phyloP scores from a whole-genome alignment of 2,888 invertebrate species.

The Stenolophus ochropezus region DNA sequence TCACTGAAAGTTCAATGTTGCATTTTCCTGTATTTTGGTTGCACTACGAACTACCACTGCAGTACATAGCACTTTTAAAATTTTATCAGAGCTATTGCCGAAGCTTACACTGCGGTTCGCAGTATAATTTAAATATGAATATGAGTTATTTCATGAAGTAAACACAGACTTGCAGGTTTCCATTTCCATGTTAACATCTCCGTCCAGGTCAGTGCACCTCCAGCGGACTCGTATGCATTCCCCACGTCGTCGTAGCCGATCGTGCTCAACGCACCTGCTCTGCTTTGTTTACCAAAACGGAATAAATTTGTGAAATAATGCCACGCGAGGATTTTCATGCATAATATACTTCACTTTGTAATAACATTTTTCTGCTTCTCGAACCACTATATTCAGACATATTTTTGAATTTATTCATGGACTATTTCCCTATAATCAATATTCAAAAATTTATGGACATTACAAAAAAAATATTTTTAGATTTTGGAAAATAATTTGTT shows the following conservation, averaged over 20 bases:
- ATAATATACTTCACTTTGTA: slow-evolving; percentile 40
- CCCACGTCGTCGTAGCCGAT: background rate
- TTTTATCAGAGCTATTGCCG: too few relatives aligned
- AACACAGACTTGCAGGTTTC: background rate
- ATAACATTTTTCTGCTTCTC: slow-evolving; percentile 28
- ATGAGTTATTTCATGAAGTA: background rate
- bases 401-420: slow-evolving; percentile 37
- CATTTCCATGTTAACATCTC: background rate
- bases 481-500: too few relatives aligned
- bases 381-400: slow-evolving; percentile 23
- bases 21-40: too few relatives aligned
- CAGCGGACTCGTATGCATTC: slow-evolving; percentile 7
- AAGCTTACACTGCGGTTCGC: background rate
- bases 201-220: slow-evolving; percentile 5
- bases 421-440: slow-evolving; percentile 26
- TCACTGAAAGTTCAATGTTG: too few relatives aligned
- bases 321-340: slow-evolving; percentile 31
- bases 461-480: too few relatives aligned
- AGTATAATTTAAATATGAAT: background rate
- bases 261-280: slow-evolving; percentile 11
- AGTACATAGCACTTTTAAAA: too few relatives aligned
- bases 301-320: slow-evolving; percentile 32
- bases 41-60: too few relatives aligned
- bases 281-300: slow-evolving; percentile 29
- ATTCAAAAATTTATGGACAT: slow-evolving; percentile 20